Conservation (phyloP, 1,140 invertebrate genomes). For the Aphelinus atriplicis region DNA sequence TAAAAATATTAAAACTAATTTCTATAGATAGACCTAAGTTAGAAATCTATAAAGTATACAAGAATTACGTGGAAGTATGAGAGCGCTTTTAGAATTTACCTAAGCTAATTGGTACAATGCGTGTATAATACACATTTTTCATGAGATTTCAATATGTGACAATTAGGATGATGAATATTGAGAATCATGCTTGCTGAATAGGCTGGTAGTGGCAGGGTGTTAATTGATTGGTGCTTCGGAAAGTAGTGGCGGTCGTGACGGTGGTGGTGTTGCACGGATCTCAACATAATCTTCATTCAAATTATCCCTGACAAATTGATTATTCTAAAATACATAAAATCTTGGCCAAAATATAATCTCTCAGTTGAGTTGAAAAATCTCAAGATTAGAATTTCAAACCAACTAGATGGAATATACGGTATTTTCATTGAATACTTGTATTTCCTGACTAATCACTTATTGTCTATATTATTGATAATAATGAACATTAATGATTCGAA, state of each 20-base stretch:
- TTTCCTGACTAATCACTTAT: too few relatives aligned
- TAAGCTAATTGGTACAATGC: slow-evolving; percentile 37
- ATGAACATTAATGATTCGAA: too few relatives aligned
- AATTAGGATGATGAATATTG: slow-evolving; percentile 29
- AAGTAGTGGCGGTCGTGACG: slow-evolving; percentile 55
- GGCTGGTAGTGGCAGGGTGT: slow-evolving; percentile 59
- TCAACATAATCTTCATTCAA: too few relatives aligned
- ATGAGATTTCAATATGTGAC: slow-evolving; percentile 22
- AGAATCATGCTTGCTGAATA: slow-evolving; percentile 61
- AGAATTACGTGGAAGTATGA: slow-evolving; percentile 36
- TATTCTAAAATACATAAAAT: too few relatives aligned
- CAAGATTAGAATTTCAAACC: too few relatives aligned
- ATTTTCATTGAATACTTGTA: too few relatives aligned
- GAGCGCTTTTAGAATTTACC: slow-evolving; percentile 24
- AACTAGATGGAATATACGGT: too few relatives aligned
- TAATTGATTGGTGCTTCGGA: slow-evolving; percentile 58
- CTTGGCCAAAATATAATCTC: too few relatives aligned
- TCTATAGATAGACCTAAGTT: slow-evolving; percentile 31
- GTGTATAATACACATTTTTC: slow-evolving; percentile 37
- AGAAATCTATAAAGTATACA: slow-evolving; percentile 28
- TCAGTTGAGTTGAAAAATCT: too few relatives aligned
- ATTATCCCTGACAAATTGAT: too few relatives aligned
- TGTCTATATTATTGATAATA: too few relatives aligned
- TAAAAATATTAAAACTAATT: slow-evolving; percentile 20
- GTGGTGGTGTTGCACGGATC: slow-evolving; percentile 45